Evolutionary conservation across 2,797 vertebrate genomes (phyloP).

Genomic region (Myiotriccus ornatus): DNA sequence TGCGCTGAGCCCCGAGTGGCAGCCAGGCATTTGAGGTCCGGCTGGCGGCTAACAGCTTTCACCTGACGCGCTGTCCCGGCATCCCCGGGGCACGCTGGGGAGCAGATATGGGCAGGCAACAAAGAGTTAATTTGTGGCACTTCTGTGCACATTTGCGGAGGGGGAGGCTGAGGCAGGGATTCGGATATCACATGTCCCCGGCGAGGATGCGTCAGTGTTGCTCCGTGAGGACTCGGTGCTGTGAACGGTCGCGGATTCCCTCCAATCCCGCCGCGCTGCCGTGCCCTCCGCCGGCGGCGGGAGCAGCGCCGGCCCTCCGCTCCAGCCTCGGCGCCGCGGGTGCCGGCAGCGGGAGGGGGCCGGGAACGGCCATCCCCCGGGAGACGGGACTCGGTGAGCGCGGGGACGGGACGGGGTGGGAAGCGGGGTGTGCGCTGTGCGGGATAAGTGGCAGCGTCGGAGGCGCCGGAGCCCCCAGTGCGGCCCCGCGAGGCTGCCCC

Average conservation of each 20-base stretch:
- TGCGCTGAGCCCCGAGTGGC: neutral
- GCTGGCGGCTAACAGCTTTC: neutral
- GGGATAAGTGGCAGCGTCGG: neutral
- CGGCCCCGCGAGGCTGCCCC: neutral
- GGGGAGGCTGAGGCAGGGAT: neutral
- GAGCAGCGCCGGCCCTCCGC: neutral
- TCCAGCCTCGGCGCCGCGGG: too few relatives aligned
- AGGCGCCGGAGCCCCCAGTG: neutral
- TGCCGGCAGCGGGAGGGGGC: neutral
- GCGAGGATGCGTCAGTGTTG: accelerated
- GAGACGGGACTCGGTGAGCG: neutral
- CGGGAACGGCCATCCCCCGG: neutral
- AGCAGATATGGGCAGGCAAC: neutral
- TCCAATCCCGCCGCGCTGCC: accelerated
- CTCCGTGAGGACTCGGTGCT: accelerated
- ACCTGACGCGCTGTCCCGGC: neutral
- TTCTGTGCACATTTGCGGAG: neutral
- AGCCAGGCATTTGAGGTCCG: accelerated
- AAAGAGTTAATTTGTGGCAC: neutral
- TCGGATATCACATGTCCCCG: neutral
- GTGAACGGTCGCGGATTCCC: accelerated
- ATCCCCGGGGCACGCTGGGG: neutral
- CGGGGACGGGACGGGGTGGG: neutral
- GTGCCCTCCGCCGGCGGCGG: neutral
- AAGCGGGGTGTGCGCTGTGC: accelerated